Evolutionary conservation across 2,888 invertebrate species (phyloP).

Genomic region (Alviniconcha strummeri): DNA sequence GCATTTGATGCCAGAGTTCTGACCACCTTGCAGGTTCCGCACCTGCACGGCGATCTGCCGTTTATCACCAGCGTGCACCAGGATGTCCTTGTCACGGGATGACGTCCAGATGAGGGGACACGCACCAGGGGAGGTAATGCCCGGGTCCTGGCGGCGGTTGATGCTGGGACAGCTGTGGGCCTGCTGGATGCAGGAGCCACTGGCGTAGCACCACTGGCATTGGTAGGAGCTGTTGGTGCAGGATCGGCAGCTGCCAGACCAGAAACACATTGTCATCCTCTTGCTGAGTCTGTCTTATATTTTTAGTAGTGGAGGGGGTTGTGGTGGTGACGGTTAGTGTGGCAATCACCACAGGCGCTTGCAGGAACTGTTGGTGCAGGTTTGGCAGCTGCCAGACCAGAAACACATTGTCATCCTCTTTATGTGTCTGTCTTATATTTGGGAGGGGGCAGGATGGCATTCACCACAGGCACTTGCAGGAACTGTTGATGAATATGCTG

Average conservation of each 20-base stretch:
- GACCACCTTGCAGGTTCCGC: slow-evolving; percentile 58
- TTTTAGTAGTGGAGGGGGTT: too few relatives aligned
- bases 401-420: too few relatives aligned
- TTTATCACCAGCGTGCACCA: slow-evolving; percentile 63
- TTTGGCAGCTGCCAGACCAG: slow-evolving; percentile 81
- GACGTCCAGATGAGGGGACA: slow-evolving; percentile 60
- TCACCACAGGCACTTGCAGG: slow-evolving; percentile 98
- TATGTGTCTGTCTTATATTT: too few relatives aligned
- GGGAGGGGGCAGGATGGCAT: too few relatives aligned
- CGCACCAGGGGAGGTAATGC: slow-evolving; percentile 37
- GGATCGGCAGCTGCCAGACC: slow-evolving; percentile 82
- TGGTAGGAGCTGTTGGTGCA: slow-evolving; percentile 98
- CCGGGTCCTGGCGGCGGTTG: slow-evolving; percentile 24
- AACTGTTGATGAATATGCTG: slow-evolving; percentile 96
- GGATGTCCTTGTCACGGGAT: slow-evolving; percentile 55
- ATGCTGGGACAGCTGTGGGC: slow-evolving; percentile 26
- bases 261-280: too few relatives aligned
- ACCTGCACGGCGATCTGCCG: slow-evolving; percentile 60
- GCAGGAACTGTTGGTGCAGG: slow-evolving; percentile 96
- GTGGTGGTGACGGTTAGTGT: too few relatives aligned
- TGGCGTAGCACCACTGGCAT: slow-evolving; percentile 98
- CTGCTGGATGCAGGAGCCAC: slow-evolving; percentile 83
- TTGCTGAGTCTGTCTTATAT: too few relatives aligned
- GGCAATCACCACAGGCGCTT: slow-evolving; percentile 94
- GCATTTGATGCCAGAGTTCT: slow-evolving; percentile 57